These are phyloP conservation scores for Eudasyphora cyanicolor DNA, from an alignment of 2,888 invertebrate species.

Conservation along the genomic window DNA sequence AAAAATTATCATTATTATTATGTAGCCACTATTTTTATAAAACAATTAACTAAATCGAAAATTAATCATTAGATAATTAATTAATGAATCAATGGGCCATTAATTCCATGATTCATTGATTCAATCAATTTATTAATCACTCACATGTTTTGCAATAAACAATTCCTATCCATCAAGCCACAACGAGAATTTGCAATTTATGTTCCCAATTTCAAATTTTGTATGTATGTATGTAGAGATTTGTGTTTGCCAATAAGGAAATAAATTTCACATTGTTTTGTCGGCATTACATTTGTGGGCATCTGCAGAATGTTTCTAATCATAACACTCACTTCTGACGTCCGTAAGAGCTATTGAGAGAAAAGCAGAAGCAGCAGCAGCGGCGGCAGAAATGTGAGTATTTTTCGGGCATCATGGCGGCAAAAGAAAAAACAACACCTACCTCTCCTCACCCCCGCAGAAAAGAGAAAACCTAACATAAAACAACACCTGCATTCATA, in stretches of 20 bases:
- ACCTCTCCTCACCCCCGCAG: too few species aligned
- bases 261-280: conserved; percentile 1
- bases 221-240: too few species aligned
- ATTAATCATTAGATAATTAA: not conserved
- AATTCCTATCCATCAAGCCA: too few species aligned
- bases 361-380: too few species aligned
- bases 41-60: not conserved
- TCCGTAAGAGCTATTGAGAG: not conserved
- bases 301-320: conserved; percentile 35
- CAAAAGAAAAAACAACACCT: not conserved
- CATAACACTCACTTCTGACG: conserved; percentile 9
- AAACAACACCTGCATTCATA: conserved; percentile 63
- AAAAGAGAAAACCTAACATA: too few species aligned
- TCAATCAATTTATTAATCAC: too few species aligned
- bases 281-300: not conserved
- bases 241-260: not conserved
- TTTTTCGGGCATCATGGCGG: not conserved
- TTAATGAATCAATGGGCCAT: not conserved
- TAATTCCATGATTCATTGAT: not conserved
- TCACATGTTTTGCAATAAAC: too few species aligned
- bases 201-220: not conserved
- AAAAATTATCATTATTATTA: too few species aligned
- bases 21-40: too few species aligned
- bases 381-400: not conserved
- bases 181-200: too few species aligned